Conservation (phyloP, 2,797 vertebrate genomes). For the Lagocephalus sceleratus region DNA sequence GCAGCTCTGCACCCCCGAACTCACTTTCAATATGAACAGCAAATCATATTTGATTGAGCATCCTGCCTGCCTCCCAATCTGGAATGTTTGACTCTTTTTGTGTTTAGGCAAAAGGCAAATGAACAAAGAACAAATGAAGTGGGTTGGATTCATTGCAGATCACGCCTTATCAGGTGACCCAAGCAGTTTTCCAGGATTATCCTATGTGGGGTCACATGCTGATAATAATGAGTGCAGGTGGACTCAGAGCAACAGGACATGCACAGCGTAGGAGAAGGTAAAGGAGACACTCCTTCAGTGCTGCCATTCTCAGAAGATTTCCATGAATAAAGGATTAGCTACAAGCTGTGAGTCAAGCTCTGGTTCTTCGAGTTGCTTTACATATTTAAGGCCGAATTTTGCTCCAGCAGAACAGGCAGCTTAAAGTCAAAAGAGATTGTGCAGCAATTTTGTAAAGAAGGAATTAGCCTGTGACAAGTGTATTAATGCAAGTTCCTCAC, state of each 20-base stretch:
- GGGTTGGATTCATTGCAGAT: slow-evolving; percentile 25
- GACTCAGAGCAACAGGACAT: slow-evolving; percentile 40
- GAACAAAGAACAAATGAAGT: slow-evolving; percentile 23
- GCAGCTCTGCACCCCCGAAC: slow-evolving; percentile 23
- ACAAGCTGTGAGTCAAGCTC: slow-evolving; percentile 70
- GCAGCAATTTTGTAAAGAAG: slow-evolving; percentile 41
- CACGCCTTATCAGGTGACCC: slow-evolving; percentile 46
- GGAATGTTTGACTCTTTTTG: slow-evolving; percentile 18
- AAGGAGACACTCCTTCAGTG: slow-evolving; percentile 45
- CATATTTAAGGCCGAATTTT: slow-evolving; percentile 68
- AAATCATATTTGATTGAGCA: slow-evolving; percentile 49
- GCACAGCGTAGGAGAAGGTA: slow-evolving; percentile 46
- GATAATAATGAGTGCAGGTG: slow-evolving; percentile 41
- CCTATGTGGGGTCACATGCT: slow-evolving; percentile 26
- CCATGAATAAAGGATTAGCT: slow-evolving; percentile 73
- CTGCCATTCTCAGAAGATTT: slow-evolving; percentile 65
- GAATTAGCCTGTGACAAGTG: slow-evolving; percentile 32
- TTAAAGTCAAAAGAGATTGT: slow-evolving; percentile 62
- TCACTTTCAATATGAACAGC: slow-evolving; percentile 47
- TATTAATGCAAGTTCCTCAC: slow-evolving; percentile 32
- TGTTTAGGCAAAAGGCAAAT: slow-evolving; percentile 9
- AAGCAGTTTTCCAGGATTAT: slow-evolving; percentile 31
- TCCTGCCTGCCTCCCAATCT: slow-evolving; percentile 24
- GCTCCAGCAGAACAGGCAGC: slow-evolving; percentile 54
- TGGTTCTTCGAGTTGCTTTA: slow-evolving; percentile 67